Evolutionary conservation across 2,797 vertebrate genomes (phyloP).

Genomic region (Lutjanus campechanus): DNA sequence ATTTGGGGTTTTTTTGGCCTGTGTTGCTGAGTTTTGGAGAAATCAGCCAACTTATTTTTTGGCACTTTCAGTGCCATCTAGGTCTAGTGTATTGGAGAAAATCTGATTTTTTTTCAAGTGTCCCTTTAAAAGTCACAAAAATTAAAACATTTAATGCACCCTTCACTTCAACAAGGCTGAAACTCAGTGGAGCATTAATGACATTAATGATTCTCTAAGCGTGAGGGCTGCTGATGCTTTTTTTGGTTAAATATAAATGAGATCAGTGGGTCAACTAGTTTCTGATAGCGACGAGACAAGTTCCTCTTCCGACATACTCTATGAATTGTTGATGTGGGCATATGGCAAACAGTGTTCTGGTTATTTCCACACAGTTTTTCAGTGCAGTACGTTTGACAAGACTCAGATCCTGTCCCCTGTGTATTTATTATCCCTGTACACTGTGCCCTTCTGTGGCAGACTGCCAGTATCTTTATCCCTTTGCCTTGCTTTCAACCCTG

Average conservation of each 20-base stretch:
- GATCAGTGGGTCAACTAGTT: conserved; percentile 25
- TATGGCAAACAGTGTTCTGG: conserved; percentile 1
- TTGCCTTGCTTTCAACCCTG: conserved; percentile 30
- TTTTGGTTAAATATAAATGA: conserved; percentile 38
- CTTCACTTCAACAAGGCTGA: not conserved
- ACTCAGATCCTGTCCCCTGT: conserved; percentile 35
- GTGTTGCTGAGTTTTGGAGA: too few relatives aligned
- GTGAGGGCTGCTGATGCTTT: conserved; percentile 1
- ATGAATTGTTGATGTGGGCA: conserved; percentile 4
- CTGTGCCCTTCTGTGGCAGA: conserved; percentile 32
- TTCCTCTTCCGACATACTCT: conserved; percentile 7
- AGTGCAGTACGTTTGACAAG: conserved; percentile 21
- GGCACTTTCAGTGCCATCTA: too few relatives aligned
- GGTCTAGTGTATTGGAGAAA: too few relatives aligned
- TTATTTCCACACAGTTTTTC: conserved; percentile 30
- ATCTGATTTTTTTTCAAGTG: too few relatives aligned
- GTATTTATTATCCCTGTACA: conserved; percentile 40
- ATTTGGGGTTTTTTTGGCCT: too few relatives aligned
- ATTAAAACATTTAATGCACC: not conserved
- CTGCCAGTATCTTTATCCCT: conserved; percentile 42
- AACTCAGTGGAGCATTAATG: conserved; percentile 1
- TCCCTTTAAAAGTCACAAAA: not conserved
- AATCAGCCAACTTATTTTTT: too few relatives aligned
- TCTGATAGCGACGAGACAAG: conserved; percentile 17
- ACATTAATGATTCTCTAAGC: conserved; percentile 7